Conservation (phyloP, 2,113 vertebrate species). For the Camarhynchus parvulus region DNA sequence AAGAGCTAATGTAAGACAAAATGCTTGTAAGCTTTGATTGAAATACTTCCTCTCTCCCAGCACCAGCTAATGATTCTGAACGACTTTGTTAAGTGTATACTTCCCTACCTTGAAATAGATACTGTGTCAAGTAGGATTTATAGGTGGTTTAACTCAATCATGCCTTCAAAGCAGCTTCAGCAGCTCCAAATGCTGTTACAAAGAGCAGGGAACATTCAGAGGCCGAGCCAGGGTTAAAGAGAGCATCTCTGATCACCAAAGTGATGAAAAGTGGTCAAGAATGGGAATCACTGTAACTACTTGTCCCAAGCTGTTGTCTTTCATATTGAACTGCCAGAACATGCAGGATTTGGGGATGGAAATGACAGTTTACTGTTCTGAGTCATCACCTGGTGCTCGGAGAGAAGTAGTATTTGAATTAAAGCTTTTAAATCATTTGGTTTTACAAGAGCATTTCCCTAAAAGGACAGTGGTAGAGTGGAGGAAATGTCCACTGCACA, state of each 20-base stretch:
- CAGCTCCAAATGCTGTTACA: not conserved
- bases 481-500: not conserved
- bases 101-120: constrained; percentile 82
- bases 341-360: not conserved
- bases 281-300: not conserved
- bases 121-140: constrained; percentile 73
- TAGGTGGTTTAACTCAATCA: constrained; percentile 76
- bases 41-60: constrained; percentile 58
- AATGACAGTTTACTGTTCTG: not conserved
- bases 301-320: constrained; percentile 27
- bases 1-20: constrained; percentile 65
- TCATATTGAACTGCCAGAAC: constrained; percentile 30
- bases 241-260: not conserved
- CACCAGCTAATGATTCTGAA: constrained; percentile 67
- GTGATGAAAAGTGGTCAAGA: constrained; percentile 40
- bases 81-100: constrained; percentile 67
- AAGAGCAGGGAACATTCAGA: constrained; percentile 27
- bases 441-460: not conserved
- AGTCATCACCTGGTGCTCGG: constrained; percentile 4
- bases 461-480: not conserved
- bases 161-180: constrained; percentile 58
- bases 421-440: not conserved
- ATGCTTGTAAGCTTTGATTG: constrained; percentile 61
- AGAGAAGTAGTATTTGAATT: not conserved
- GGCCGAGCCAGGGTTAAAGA: not conserved